phyloP scores from a whole-genome alignment of 2,113 vertebrate genomes.

The Glaucomys volans region DNA sequence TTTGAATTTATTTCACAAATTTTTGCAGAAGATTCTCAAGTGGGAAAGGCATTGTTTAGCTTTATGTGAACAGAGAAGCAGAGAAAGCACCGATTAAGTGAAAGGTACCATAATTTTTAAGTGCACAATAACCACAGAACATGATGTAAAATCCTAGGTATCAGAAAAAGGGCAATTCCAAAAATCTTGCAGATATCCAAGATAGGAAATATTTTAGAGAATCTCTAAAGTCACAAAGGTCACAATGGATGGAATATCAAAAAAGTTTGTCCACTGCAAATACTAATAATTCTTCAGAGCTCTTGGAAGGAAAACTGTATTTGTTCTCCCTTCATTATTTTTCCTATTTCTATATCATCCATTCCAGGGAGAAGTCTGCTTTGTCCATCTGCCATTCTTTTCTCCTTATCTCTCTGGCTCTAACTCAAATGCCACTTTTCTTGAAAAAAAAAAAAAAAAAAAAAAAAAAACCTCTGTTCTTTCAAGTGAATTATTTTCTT shows the following conservation, averaged over 20 bases:
- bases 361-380: neutral
- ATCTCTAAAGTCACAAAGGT: conserved; percentile 1
- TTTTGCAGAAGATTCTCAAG: neutral
- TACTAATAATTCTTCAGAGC: neutral
- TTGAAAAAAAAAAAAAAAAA: neutral
- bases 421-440: neutral
- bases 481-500: neutral
- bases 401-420: neutral
- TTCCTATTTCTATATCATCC: neutral
- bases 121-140: neutral
- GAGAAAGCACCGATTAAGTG: neutral
- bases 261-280: neutral
- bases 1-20: neutral
- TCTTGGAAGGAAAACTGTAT: neutral
- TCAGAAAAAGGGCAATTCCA: neutral
- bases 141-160: neutral
- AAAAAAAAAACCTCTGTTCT: neutral
- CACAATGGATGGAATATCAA: neutral
- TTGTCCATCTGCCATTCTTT: neutral
- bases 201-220: neutral
- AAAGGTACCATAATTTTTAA: neutral
- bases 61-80: neutral
- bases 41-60: neutral
- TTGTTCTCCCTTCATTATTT: neutral
- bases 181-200: neutral